Base-by-base conservation (phyloP, 2,797 vertebrate species). In the Phataginus tricuspis region DNA sequence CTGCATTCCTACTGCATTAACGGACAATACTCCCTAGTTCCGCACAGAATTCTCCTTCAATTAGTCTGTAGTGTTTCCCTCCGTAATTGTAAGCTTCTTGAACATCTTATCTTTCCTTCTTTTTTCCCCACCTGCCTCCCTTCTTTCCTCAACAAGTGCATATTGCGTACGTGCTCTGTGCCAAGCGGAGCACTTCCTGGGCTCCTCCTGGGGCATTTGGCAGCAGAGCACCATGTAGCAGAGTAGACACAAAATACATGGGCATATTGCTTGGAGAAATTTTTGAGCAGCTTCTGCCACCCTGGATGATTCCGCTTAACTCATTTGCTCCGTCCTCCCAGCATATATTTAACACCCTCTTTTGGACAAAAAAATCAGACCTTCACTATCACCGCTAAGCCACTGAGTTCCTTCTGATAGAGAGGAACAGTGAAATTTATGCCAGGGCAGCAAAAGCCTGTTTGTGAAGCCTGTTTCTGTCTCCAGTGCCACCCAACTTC, bases 361-460 rank as follows among this genome's bases (percentile, higher is more conserved):
- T 61, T 69, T 66, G 19, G 37, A n/a, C n/a, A 80, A 53, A 97
- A 97, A 84, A n/a, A 57, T 68, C 10, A 25, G 27, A 68, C 21
- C 27, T 71, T 79, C n/a, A 4, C 8, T 69, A 69, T 21, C 75
- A n/a, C 59, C 63, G 63, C 42, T 27, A 75, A 66, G 31, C 78
- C 37, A n/a, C 15, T 80, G 19, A 0, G 5, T 80, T 79, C 42
- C 79, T 77, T 83, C 75, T 49, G 49, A 79, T 2, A 78, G 37
- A 74, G 29, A 37, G 59, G 86, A 85, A 64, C 55, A 51, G 42
- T 90, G 27, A 37, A 34, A 23, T 57, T 75, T 71, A 19, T 23
- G 34, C n/a, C 68, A 53, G 4, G 82, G 69, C 49, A 86, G 49
- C 86, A 68, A 53, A 95, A 89, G 14, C 19, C 19, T 83, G n/a